phyloP scores from a whole-genome alignment of 2,797 vertebrate species.

The Enteromius afrohamiltoni region DNA sequence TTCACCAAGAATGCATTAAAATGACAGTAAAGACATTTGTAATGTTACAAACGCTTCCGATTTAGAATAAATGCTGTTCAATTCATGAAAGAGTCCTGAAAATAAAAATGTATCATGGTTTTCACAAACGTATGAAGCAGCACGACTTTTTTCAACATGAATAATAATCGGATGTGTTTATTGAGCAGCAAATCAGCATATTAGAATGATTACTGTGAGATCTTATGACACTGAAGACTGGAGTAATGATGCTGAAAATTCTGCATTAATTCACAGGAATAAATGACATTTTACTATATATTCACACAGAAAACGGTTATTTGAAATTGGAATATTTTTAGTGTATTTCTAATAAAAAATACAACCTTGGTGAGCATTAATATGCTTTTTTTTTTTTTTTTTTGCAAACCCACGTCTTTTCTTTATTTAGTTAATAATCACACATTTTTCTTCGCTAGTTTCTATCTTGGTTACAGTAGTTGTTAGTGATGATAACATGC shows the following conservation, averaged over 20 bases:
- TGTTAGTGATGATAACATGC: slow-evolving; percentile 16
- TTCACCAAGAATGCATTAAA: not conserved
- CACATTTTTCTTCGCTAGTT: slow-evolving; percentile 4
- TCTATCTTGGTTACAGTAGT: slow-evolving; percentile 37
- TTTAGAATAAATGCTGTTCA: not conserved
- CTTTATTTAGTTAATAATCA: slow-evolving; percentile 26
- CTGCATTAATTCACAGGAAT: not conserved
- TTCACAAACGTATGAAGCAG: not conserved
- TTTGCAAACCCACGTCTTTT: not conserved
- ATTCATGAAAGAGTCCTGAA: too few relatives aligned
- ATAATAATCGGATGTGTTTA: not conserved
- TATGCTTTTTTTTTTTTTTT: not conserved
- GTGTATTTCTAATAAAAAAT: not conserved
- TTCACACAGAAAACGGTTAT: too few relatives aligned
- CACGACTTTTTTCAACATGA: not conserved
- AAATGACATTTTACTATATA: not conserved
- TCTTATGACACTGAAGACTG: not conserved
- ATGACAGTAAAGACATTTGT: too few relatives aligned
- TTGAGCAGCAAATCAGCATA: not conserved
- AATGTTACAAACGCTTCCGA: too few relatives aligned
- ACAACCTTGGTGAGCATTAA: not conserved
- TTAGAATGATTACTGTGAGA: not conserved
- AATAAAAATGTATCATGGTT: not conserved
- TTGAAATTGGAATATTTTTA: not conserved
- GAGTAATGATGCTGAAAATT: not conserved